A percentile compares a stretch with the other conserved stretches of the same genome.
Conservation (phyloP, 2,113 vertebrate species). For the Ginglymostoma cirratum region DNA sequence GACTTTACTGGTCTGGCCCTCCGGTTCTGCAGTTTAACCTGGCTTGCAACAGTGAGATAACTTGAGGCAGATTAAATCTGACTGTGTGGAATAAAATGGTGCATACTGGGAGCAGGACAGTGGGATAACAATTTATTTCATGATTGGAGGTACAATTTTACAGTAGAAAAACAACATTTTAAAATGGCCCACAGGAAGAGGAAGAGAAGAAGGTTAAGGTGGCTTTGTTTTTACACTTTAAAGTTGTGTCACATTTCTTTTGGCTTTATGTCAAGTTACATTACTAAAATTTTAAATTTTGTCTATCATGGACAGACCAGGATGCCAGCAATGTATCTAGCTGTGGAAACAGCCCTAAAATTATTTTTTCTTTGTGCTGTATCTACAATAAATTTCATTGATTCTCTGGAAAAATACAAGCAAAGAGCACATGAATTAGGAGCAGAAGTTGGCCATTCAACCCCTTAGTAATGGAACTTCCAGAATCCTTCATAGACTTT, state of each 20-base stretch:
- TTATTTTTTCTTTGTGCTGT: background rate
- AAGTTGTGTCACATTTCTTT: background rate
- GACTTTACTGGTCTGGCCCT: background rate
- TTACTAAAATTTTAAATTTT: background rate
- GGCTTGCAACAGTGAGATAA: background rate
- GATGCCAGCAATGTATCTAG: background rate
- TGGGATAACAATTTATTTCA: background rate
- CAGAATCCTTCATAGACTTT: background rate
- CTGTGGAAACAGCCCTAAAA: background rate
- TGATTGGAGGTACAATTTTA: background rate
- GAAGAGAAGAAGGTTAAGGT: background rate
- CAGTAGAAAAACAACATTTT: background rate
- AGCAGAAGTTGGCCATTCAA: too few species aligned
- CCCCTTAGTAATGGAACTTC: background rate
- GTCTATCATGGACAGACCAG: background rate
- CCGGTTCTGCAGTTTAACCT: background rate
- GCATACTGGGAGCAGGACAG: background rate
- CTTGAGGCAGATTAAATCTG: background rate
- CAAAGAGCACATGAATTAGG: too few species aligned
- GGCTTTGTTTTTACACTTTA: background rate
- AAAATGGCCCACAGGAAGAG: background rate
- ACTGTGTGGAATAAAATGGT: background rate
- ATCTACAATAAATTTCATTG: background rate
- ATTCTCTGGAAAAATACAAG: background rate
- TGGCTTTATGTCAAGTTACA: background rate